Conservation (phyloP, 1,140 invertebrate species). For the Meloidogyne floridensis region DNA sequence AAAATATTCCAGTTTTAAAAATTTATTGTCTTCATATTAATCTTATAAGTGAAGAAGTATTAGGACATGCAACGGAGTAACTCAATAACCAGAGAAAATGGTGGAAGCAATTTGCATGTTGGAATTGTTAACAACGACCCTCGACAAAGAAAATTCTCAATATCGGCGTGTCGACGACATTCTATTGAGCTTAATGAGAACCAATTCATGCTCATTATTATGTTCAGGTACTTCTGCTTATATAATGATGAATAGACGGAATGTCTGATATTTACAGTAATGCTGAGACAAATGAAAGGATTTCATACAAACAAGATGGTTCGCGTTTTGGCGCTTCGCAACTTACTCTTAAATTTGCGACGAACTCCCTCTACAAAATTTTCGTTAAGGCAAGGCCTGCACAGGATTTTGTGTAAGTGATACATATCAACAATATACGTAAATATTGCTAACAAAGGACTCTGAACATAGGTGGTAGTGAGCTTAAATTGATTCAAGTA, state of each 20-base stretch:
- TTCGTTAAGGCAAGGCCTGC: conserved; percentile 38
- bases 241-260: background rate
- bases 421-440: background rate
- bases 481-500: conserved; percentile 16
- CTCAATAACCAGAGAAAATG: background rate
- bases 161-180: conserved; percentile 26
- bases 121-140: conserved; percentile 5
- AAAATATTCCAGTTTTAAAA: too few species aligned
- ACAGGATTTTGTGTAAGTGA: conserved; percentile 45
- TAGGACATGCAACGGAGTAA: background rate
- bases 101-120: background rate
- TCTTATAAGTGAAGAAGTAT: too few species aligned
- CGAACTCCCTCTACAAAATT: conserved; percentile 45
- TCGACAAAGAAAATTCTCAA: conserved; percentile 26
- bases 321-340: conserved; percentile 39
- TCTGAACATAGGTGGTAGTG: conserved; percentile 38
- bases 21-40: too few species aligned
- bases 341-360: conserved; percentile 41
- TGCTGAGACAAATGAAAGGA: conserved; percentile 36
- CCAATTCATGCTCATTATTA: conserved; percentile 1
- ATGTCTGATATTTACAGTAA: conserved; percentile 38
- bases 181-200: conserved; percentile 18
- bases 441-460: conserved; percentile 19
- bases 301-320: conserved; percentile 50
- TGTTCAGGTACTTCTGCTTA: conserved; percentile 1